phyloP scores from a whole-genome alignment of 2,888 invertebrate species.

The Disparrhopalites patrizii region DNA sequence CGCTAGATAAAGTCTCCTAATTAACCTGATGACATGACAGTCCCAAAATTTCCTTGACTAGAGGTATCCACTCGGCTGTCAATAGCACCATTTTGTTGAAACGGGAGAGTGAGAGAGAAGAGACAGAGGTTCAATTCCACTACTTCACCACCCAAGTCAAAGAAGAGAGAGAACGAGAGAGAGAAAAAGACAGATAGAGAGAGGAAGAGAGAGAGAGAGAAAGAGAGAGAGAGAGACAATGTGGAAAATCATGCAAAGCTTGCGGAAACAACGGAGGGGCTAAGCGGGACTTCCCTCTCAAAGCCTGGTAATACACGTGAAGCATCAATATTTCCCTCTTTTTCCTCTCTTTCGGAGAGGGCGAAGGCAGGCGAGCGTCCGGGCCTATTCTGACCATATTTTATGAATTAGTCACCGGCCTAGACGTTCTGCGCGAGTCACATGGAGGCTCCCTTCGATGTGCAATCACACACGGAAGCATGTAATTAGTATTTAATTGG shows the following conservation, averaged over 20 bases:
- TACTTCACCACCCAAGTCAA: not conserved
- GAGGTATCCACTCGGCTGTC: constrained; percentile 25
- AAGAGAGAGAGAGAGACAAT: not conserved
- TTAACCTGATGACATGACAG: constrained; percentile 29
- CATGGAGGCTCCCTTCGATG: not conserved
- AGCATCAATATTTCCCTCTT: too few species aligned
- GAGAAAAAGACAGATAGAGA: not conserved
- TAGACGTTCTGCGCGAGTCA: not conserved
- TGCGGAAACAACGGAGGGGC: not conserved
- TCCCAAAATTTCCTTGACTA: constrained; percentile 16
- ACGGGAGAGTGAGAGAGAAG: constrained; percentile 9
- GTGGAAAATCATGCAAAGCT: too few species aligned
- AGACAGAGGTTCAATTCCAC: not conserved
- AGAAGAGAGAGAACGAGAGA: not conserved
- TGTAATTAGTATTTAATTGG: not conserved
- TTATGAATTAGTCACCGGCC: constrained; percentile 2
- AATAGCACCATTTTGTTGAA: constrained; percentile 22
- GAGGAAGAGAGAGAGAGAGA: constrained; percentile 3
- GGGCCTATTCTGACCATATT: constrained; percentile 5
- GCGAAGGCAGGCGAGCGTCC: too few species aligned
- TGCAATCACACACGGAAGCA: too few species aligned
- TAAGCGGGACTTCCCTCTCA: too few species aligned
- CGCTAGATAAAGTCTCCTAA: constrained; percentile 22
- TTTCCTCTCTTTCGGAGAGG: too few species aligned
- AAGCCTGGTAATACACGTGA: not conserved